Base-by-base conservation (phyloP, 2,888 invertebrate species). In the Limnephilus rhombicus region DNA sequence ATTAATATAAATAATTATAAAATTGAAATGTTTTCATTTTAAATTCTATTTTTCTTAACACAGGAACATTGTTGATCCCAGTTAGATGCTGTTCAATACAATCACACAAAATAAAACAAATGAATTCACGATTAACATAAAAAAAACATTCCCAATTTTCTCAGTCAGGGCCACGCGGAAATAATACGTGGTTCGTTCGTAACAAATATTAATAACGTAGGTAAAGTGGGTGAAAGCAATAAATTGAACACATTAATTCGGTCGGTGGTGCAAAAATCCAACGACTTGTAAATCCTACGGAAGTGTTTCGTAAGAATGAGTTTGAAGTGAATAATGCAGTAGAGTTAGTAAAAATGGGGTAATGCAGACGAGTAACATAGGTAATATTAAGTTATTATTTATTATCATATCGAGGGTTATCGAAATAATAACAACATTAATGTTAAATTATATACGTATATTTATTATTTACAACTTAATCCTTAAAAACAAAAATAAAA, bases 211-310 rank as follows among this genome's bases (percentile, higher is more conserved):
- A 80, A 85, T 53, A 90, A 80, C 90, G 85, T 41, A 41, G 90
- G 90, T 41, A 41, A 90, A 85, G 90, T 90, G 90, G 90, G 85
- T 53, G 90, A 80, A 53, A 80, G 90, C 41, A 68, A 85, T 90
- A 85, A 90, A 90, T 80, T 90, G 37, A 85, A 85, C 85, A 85
- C 53, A 53, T 81, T 68, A 68, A 68, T 68, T 68, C 68, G 18
- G 7, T 68, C 41, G 41, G 45, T 85, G 41, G 85, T 49, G 45
- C 85, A 86, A 4, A 86, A 86, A 86, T 41, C 85, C 24, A 49
- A 86, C 45, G 29, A 86, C 86, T 86, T 41, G 86, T 86, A 86
- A 86, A 86, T 86, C 86, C 68, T 29, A 49, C 86, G 18, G 29
- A 37, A 29, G 86, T 29, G 49, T 86, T 86, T 29, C 86, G 29